Conservation (phyloP, 2,797 vertebrate species). For the Discoglossus pictus region DNA sequence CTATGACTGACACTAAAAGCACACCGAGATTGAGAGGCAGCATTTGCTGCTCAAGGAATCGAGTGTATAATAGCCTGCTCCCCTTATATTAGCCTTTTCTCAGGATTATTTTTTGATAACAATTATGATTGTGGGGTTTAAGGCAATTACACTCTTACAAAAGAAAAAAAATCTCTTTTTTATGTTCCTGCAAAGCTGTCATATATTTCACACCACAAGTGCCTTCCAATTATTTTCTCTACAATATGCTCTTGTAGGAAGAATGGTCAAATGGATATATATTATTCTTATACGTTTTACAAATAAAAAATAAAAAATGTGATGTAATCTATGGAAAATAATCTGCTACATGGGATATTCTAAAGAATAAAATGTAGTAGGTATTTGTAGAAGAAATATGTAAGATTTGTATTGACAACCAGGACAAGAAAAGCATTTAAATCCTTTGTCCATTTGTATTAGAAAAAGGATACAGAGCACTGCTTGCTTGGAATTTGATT, state of each 20-base stretch:
- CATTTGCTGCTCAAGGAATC: slow-evolving; percentile 86
- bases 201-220: slow-evolving; percentile 81
- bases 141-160: slow-evolving; percentile 86
- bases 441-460: slow-evolving; percentile 9
- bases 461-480: slow-evolving; percentile 4
- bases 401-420: not conserved
- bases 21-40: slow-evolving; percentile 82
- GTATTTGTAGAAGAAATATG: slow-evolving; percentile 46
- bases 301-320: slow-evolving; percentile 77
- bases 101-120: slow-evolving; percentile 90
- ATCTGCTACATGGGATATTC: slow-evolving; percentile 66
- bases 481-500: not conserved
- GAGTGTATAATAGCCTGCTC: slow-evolving; percentile 87
- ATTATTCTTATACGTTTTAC: slow-evolving; percentile 80
- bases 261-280: slow-evolving; percentile 80
- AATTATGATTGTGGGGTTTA: slow-evolving; percentile 84
- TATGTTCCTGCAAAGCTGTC: slow-evolving; percentile 81
- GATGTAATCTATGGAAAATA: slow-evolving; percentile 74
- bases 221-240: slow-evolving; percentile 89
- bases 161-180: slow-evolving; percentile 78
- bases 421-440: slow-evolving; percentile 3
- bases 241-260: slow-evolving; percentile 78
- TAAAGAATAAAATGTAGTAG: slow-evolving; percentile 59
- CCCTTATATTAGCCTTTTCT: slow-evolving; percentile 92
- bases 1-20: slow-evolving; percentile 99